A percentile compares a stretch with the other conserved stretches of the same genome.
phyloP scores from a whole-genome alignment of 2,113 vertebrate genomes.

The Pelvicachromis taeniatus region DNA sequence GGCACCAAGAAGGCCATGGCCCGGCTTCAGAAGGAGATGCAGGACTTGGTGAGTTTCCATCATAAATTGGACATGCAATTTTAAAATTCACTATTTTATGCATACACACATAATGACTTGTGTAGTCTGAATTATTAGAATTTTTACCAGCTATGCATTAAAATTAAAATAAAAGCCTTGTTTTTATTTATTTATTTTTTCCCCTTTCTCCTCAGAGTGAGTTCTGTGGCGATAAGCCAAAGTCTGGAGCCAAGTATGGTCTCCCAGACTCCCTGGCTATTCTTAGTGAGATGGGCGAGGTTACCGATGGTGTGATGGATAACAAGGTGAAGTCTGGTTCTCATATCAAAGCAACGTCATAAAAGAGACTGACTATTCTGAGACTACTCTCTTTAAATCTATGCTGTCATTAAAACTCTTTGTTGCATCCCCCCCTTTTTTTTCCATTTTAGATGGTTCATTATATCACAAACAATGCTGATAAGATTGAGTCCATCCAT shows the following conservation, averaged over 20 bases:
- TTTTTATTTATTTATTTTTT: background rate
- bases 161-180: background rate
- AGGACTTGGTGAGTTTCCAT: conserved; percentile 82
- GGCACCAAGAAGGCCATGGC: conserved; percentile 92
- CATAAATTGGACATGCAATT: background rate
- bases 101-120: background rate
- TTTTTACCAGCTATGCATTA: background rate
- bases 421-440: background rate
- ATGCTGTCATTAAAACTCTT: background rate
- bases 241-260: conserved; percentile 92
- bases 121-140: background rate
- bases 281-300: conserved; percentile 97
- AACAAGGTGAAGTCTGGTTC: conserved; percentile 80
- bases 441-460: conserved; percentile 87
- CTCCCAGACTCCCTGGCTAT: conserved; percentile 90
- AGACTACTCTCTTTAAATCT: background rate
- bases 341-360: background rate
- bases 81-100: background rate
- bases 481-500: conserved; percentile 99
- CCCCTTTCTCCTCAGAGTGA: conserved; percentile 79
- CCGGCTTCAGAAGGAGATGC: conserved; percentile 96
- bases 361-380: background rate
- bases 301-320: conserved; percentile 97
- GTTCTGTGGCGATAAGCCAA: conserved; percentile 98
- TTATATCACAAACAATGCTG: conserved; percentile 91